Evolutionary conservation across 37 sponge, comb jelly and placozoan genomes (phyloP).

Genomic region (Ephydatia muelleri): DNA sequence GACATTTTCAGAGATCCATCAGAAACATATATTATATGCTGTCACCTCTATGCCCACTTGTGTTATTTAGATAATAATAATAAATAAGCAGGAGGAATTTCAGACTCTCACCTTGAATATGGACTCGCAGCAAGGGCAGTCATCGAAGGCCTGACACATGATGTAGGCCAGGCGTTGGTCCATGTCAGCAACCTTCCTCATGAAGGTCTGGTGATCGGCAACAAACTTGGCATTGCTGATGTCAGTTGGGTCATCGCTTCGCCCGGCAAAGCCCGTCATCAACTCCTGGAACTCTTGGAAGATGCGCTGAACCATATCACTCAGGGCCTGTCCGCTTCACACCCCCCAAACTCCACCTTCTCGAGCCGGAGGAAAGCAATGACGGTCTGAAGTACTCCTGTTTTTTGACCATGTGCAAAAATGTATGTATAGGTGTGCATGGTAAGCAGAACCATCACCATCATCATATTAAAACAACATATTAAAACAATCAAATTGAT

Average conservation of each 20-base stretch:
- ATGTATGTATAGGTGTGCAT: no score
- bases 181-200: slow-evolving; percentile 54
- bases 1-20: no score
- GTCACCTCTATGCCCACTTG: neutral
- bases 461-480: no score
- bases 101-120: slow-evolving; percentile 89
- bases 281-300: slow-evolving; percentile 81
- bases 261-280: slow-evolving; percentile 61
- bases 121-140: slow-evolving; percentile 86
- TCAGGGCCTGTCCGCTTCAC: slow-evolving; percentile 70
- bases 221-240: slow-evolving; percentile 66
- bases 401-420: no score
- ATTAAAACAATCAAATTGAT: no score
- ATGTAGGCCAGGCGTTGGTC: slow-evolving; percentile 82
- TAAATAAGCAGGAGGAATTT: neutral
- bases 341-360: slow-evolving; percentile 93
- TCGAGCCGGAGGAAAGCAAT: slow-evolving; percentile 88
- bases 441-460: no score
- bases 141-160: slow-evolving; percentile 90
- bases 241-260: slow-evolving; percentile 77
- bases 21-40: slow-evolving; percentile 19
- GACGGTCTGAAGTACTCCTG: slow-evolving; percentile 84
- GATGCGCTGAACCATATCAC: slow-evolving; percentile 64
- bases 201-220: slow-evolving; percentile 69
- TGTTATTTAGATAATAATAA: neutral